Percentiles rank a stretch among this genome's conserved stretches.
These are phyloP conservation scores for Trissolcus basalis DNA, from an alignment of 1,140 invertebrate genomes.

Conservation along the genomic window DNA sequence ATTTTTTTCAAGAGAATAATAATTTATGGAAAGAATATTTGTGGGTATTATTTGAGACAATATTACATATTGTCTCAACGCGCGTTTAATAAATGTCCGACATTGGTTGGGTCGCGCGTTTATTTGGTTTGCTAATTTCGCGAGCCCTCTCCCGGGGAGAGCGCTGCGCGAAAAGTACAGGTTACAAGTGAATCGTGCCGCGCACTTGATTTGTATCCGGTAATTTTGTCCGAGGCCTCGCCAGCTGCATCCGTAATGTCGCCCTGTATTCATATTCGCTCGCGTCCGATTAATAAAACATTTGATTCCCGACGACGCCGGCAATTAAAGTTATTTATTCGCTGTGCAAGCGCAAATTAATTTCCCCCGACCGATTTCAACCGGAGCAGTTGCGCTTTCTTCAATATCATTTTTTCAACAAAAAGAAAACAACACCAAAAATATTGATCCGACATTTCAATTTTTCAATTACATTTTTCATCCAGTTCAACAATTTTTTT, in stretches of 20 bases:
- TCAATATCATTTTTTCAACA: no score
- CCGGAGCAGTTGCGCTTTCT: no score
- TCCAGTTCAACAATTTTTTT: no score
- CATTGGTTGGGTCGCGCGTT: slow-evolving; percentile 1
- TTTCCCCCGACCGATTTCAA: background rate
- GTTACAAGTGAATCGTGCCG: slow-evolving; percentile 39
- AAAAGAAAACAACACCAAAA: no score
- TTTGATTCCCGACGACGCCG: slow-evolving; percentile 30
- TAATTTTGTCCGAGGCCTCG: slow-evolving; percentile 33
- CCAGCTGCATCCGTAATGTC: slow-evolving; percentile 29
- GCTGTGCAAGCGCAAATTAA: slow-evolving; percentile 8
- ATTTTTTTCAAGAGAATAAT: no score
- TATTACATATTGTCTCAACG: slow-evolving; percentile 24
- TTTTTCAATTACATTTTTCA: no score
- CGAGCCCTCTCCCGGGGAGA: slow-evolving; percentile 6
- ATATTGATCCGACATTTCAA: no score
- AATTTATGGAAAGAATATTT: no score
- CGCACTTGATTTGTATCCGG: slow-evolving; percentile 46
- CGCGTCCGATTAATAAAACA: slow-evolving; percentile 46
- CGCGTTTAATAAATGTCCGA: slow-evolving; percentile 19
- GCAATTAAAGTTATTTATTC: slow-evolving; percentile 48
- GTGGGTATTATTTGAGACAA: slow-evolving; percentile 20
- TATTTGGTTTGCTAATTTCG: slow-evolving; percentile 50
- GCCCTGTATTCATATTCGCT: slow-evolving; percentile 23
- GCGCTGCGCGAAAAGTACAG: slow-evolving; percentile 27